Percentiles rank a stretch among this genome's conserved stretches.
phyloP scores from a whole-genome alignment of 2,113 vertebrate genomes.

The Chunga burmeisteri region DNA sequence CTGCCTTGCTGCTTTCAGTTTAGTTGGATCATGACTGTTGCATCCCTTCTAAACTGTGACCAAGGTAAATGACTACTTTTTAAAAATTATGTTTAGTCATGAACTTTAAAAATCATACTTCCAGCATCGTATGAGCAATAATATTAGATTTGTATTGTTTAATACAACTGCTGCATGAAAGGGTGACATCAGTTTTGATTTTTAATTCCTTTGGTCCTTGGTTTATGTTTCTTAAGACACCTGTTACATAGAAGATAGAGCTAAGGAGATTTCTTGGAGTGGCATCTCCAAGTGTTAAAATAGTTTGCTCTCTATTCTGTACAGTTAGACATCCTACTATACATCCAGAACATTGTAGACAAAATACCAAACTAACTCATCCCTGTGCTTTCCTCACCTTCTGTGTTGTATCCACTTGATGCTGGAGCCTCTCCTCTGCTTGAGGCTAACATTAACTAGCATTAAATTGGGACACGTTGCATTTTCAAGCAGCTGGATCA shows the following conservation, averaged over 20 bases:
- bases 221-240: neutral
- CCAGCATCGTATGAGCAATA: neutral
- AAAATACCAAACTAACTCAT: neutral
- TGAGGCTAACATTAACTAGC: neutral
- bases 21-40: neutral
- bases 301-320: neutral
- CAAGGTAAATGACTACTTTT: neutral
- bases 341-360: neutral
- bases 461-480: rapidly evolving
- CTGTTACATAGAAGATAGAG: neutral
- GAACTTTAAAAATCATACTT: neutral
- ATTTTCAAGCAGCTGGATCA: neutral
- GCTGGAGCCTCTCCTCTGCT: neutral
- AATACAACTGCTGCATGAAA: neutral
- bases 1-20: neutral
- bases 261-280: neutral
- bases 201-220: neutral
- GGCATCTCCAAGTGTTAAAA: neutral
- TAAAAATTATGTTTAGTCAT: neutral
- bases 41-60: neutral
- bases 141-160: neutral
- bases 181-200: neutral
- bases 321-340: neutral
- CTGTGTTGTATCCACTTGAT: neutral
- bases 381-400: neutral